These are phyloP conservation scores for Lysandra bellargus DNA, from an alignment of 2,888 invertebrate species.

Conservation along the genomic window DNA sequence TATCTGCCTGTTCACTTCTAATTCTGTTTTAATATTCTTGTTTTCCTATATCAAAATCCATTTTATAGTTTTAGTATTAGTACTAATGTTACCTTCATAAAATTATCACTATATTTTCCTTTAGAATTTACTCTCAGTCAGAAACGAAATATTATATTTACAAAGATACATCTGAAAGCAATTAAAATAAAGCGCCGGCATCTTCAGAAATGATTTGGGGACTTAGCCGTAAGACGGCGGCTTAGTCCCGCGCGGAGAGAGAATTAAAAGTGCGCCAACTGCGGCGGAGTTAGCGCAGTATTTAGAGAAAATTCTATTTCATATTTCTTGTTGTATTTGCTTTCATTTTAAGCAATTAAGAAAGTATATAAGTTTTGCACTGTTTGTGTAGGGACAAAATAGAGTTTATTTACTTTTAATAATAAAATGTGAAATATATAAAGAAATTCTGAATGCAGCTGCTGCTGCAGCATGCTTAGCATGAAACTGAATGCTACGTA, in stretches of 20 bases:
- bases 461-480: no score
- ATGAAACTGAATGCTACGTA: no score
- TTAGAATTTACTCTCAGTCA: not conserved
- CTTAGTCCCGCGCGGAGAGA: conserved; percentile 5
- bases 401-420: no score
- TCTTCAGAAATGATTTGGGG: conserved; percentile 10
- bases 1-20: no score
- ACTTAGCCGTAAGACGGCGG: conserved; percentile 24
- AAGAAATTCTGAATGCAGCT: no score
- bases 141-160: conserved; percentile 7
- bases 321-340: not conserved
- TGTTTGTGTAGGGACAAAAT: not conserved
- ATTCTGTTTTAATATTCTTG: not conserved
- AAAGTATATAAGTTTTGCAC: not conserved
- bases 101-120: not conserved
- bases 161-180: conserved; percentile 25
- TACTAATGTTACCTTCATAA: not conserved
- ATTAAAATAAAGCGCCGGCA: conserved; percentile 30
- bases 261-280: conserved; percentile 13
- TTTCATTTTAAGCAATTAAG: not conserved
- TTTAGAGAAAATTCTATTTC: conserved; percentile 12
- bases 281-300: conserved; percentile 1
- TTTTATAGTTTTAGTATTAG: not conserved
- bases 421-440: no score
- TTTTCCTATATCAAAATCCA: not conserved